A percentile compares a stretch with the other conserved stretches of the same genome.
Evolutionary conservation across 2,797 vertebrate species (phyloP).

Genomic region (Esox lucius): DNA sequence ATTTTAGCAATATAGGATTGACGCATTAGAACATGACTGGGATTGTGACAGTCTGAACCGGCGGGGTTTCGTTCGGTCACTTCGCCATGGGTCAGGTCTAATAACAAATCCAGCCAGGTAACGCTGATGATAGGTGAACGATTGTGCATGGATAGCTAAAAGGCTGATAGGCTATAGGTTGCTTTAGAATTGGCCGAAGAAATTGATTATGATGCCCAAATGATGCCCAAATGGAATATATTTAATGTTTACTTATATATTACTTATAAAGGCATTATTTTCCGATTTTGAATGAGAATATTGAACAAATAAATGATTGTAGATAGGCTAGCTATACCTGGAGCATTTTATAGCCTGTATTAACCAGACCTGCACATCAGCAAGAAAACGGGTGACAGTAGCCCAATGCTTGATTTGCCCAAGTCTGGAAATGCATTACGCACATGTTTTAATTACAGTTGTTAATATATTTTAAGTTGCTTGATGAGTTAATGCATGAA

Average conservation of each 20-base stretch:
- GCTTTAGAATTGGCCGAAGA: conserved; percentile 4
- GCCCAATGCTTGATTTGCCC: conserved; percentile 1
- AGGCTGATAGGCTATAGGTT: conserved; percentile 7
- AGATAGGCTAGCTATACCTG: conserved; percentile 7
- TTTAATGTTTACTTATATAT: conserved; percentile 10
- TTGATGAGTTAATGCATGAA: neutral
- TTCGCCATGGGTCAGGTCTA: conserved; percentile 54
- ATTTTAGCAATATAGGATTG: conserved; percentile 59
- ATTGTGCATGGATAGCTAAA: conserved; percentile 53
- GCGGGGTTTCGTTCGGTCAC: conserved; percentile 39
- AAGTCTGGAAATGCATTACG: neutral
- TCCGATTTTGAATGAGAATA: conserved; percentile 3
- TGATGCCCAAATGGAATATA: conserved; percentile 19
- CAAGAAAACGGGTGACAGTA: neutral
- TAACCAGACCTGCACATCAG: neutral
- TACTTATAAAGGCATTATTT: neutral
- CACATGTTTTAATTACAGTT: neutral
- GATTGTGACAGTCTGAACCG: conserved; percentile 54
- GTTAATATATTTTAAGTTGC: neutral
- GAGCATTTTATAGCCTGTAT: neutral
- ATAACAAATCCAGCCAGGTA: conserved; percentile 66
- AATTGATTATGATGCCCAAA: conserved; percentile 16
- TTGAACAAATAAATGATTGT: conserved; percentile 13
- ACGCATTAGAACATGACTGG: conserved; percentile 59
- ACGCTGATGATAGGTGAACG: conserved; percentile 59